These are phyloP conservation scores for Danaus chrysippus DNA, from an alignment of 2,888 invertebrate species.

Conservation along the genomic window DNA sequence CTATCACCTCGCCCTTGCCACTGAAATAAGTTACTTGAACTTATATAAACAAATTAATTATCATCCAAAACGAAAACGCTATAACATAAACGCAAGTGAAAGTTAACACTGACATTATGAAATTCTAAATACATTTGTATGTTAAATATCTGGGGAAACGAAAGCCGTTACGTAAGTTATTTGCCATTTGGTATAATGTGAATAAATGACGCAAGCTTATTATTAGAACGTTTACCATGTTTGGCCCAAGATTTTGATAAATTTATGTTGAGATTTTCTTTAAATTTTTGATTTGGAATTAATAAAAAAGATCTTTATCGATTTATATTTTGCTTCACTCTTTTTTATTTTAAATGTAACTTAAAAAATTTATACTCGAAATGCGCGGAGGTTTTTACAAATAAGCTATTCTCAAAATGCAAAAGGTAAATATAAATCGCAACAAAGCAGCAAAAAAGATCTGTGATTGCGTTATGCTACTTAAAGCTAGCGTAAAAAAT, in stretches of 20 bases:
- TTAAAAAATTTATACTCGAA: slow-evolving; percentile 3
- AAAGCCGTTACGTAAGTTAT: slow-evolving; percentile 16
- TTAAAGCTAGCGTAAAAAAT: slow-evolving; percentile 24
- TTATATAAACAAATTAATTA: no score
- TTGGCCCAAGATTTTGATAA: slow-evolving; percentile 1
- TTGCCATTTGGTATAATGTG: slow-evolving; percentile 24
- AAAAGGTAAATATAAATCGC: slow-evolving; percentile 6
- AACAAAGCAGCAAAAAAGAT: neutral
- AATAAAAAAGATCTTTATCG: no score
- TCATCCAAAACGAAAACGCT: no score
- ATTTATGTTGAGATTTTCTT: no score
- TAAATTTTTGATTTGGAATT: neutral
- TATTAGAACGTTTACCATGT: slow-evolving; percentile 5
- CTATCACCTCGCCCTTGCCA: slow-evolving; percentile 83
- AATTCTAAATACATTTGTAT: neutral
- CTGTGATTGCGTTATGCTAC: slow-evolving; percentile 18
- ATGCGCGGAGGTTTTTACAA: no score
- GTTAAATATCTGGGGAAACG: slow-evolving; percentile 1
- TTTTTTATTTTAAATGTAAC: neutral
- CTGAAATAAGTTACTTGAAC: slow-evolving; percentile 61
- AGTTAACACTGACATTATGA: slow-evolving; percentile 3
- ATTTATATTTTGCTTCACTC: no score
- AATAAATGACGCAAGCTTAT: slow-evolving; percentile 22
- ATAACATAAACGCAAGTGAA: neutral
- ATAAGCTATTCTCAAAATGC: neutral